phyloP scores from a whole-genome alignment of 1,140 invertebrate species.

The Planococcus citri region DNA sequence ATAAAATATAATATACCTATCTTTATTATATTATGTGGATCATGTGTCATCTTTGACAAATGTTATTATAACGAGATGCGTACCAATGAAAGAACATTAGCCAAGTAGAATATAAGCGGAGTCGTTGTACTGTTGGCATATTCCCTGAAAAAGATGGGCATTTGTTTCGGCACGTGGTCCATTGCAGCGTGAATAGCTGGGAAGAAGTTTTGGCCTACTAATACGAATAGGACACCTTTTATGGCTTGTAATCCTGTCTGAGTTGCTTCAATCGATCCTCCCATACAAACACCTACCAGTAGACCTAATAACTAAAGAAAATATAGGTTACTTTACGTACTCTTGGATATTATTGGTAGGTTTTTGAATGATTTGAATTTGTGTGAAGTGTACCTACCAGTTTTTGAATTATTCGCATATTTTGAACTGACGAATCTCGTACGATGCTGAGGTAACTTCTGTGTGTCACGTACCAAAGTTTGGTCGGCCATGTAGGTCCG shows the following conservation, averaged over 20 bases:
- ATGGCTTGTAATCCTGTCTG: constrained; percentile 69
- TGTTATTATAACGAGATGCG: constrained; percentile 30
- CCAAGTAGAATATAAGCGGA: constrained; percentile 56
- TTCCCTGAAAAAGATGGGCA: constrained; percentile 64
- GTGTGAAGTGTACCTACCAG: constrained; percentile 38
- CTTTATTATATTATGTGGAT: neutral
- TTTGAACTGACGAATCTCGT: constrained; percentile 57
- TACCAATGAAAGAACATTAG: constrained; percentile 63
- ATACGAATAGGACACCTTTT: constrained; percentile 67
- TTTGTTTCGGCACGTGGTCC: constrained; percentile 59
- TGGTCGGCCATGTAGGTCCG: constrained; percentile 43
- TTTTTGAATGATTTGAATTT: neutral
- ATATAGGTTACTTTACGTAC: neutral
- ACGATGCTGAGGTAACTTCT: constrained; percentile 51
- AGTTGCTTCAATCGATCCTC: constrained; percentile 49
- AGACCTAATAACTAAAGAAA: constrained; percentile 38
- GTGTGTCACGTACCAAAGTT: constrained; percentile 54
- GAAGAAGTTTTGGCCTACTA: constrained; percentile 77
- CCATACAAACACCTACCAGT: constrained; percentile 65
- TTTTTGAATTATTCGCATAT: constrained; percentile 58
- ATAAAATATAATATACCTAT: neutral
- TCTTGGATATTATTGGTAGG: neutral
- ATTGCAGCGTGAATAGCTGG: constrained; percentile 73
- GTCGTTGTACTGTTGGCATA: constrained; percentile 62
- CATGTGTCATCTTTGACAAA: no score